Conservation (phyloP, 2,888 invertebrate species). For the Eilema sororculum region DNA sequence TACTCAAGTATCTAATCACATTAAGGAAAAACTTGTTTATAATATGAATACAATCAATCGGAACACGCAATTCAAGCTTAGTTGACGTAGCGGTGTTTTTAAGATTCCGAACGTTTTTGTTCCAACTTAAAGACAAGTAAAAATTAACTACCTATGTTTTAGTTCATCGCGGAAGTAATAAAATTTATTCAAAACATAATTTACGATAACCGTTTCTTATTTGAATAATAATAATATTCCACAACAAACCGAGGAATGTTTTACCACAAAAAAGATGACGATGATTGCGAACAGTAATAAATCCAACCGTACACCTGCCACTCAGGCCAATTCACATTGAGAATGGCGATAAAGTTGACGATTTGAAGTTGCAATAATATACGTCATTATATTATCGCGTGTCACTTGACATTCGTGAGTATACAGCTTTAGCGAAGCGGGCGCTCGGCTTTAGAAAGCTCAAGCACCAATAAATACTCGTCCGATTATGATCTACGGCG, state of each 20-base stretch:
- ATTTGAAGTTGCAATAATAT: slow-evolving; percentile 63
- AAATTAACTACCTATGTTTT: slow-evolving; percentile 1
- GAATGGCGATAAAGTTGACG: slow-evolving; percentile 54
- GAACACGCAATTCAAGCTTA: background rate
- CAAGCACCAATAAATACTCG: slow-evolving; percentile 82
- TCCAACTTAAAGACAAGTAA: slow-evolving; percentile 5
- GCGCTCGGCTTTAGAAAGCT: slow-evolving; percentile 75
- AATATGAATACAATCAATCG: background rate
- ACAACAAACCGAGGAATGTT: slow-evolving; percentile 25
- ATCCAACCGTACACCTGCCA: slow-evolving; percentile 65
- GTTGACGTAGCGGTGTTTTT: background rate
- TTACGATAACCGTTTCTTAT: slow-evolving; percentile 37
- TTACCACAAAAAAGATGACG: slow-evolving; percentile 38
- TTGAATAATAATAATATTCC: slow-evolving; percentile 12
- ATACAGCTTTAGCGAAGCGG: slow-evolving; percentile 60
- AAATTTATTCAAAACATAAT: slow-evolving; percentile 30
- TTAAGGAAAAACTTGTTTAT: background rate
- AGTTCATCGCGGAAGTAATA: slow-evolving; percentile 24
- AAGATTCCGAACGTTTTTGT: background rate
- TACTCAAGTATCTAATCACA: background rate
- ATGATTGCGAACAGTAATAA: slow-evolving; percentile 49
- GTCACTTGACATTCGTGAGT: slow-evolving; percentile 74
- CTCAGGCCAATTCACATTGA: slow-evolving; percentile 59
- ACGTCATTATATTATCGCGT: slow-evolving; percentile 65
- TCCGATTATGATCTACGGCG: slow-evolving; percentile 86